These are phyloP conservation scores for Drosophila tani DNA, from an alignment of 1,140 invertebrate species.

Conservation along the genomic window DNA sequence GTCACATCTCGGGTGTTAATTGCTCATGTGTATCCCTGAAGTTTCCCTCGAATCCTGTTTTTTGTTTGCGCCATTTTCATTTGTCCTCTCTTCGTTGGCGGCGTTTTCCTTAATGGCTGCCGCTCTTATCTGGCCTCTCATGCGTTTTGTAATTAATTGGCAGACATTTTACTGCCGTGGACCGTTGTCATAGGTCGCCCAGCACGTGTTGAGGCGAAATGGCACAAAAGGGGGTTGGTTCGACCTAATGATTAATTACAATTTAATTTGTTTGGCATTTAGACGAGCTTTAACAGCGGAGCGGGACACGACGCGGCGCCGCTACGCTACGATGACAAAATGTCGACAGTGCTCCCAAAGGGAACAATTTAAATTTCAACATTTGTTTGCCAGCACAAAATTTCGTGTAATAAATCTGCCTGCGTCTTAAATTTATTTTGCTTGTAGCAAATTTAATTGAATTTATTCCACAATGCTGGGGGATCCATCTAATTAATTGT, in stretches of 20 bases:
- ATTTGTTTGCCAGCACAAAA: slow-evolving; percentile 9
- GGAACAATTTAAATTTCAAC: slow-evolving; percentile 30
- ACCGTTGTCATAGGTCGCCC: slow-evolving; percentile 71
- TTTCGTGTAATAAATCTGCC: slow-evolving; percentile 16
- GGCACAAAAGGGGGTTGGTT: slow-evolving; percentile 9
- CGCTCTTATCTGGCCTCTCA: slow-evolving; percentile 71
- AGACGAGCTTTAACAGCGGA: slow-evolving; percentile 1
- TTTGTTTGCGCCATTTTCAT: slow-evolving; percentile 5
- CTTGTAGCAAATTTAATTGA: slow-evolving; percentile 33
- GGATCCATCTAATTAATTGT: slow-evolving; percentile 66
- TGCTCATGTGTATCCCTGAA: slow-evolving; percentile 45
- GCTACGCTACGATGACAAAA: slow-evolving; percentile 27
- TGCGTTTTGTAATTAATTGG: slow-evolving; percentile 79
- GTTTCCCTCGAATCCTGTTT: slow-evolving; percentile 20
- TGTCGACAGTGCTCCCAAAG: neutral
- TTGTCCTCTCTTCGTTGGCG: slow-evolving; percentile 34
- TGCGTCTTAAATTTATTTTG: slow-evolving; percentile 13
- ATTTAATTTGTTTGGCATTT: slow-evolving; percentile 81
- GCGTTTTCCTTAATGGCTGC: slow-evolving; percentile 58
- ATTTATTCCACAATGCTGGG: slow-evolving; percentile 14
- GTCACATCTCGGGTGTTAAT: slow-evolving; percentile 48
- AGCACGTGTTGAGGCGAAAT: slow-evolving; percentile 56
- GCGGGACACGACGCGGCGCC: neutral
- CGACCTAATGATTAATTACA: slow-evolving; percentile 79
- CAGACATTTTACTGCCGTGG: slow-evolving; percentile 63